Base-by-base conservation (phyloP, 2,797 vertebrate genomes). In the Eutrigla gurnardus region DNA sequence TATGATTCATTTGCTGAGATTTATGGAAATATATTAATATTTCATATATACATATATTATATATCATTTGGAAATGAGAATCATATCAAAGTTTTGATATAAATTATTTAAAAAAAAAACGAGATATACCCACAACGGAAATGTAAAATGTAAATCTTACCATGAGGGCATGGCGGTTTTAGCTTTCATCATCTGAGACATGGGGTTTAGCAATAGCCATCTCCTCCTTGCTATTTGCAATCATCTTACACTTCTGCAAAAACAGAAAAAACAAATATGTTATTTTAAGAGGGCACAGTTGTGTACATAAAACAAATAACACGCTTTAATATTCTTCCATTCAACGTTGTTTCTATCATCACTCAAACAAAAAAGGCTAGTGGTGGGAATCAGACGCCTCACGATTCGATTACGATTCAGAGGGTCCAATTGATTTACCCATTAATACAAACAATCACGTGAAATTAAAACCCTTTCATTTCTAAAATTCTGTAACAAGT, bases 191-290 rank as follows among this genome's bases (percentile, higher is more conserved):
- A 87, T 99, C 97, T 68, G 98, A 98, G 85, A 97, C 95, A 15
- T 98, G 97, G 74, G 97, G 97, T 81, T 96, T 97, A 57, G 94
- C 94, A n/a, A 94, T 87, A 71, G 92, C 96, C 93, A 98, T 98
- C 90, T 99, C 98, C 91, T 99, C 97, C 88, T 97, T 99, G 91
- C 98, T 99, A 89, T 98, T 97, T 82, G 98, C 97, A 79, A 99
- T 99, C 95, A 98, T 97, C 94, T 99, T 99, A 91, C 98, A 99
- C 93, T 99, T 99, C 98, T 99, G 80, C 79, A 95, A 89, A 85
- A 73, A 62, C 9, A 66, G 71, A 7, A 61, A 8, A 77, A 63
- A 55, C 10, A 50, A 4, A 58, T 65, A 1, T 18, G 13, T 58
- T 65, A 58, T 3, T 69, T 62, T 36, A 2, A 17, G 32, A 53